Conservation (phyloP, 2,797 vertebrate genomes). For the Synanceia verrucosa region DNA sequence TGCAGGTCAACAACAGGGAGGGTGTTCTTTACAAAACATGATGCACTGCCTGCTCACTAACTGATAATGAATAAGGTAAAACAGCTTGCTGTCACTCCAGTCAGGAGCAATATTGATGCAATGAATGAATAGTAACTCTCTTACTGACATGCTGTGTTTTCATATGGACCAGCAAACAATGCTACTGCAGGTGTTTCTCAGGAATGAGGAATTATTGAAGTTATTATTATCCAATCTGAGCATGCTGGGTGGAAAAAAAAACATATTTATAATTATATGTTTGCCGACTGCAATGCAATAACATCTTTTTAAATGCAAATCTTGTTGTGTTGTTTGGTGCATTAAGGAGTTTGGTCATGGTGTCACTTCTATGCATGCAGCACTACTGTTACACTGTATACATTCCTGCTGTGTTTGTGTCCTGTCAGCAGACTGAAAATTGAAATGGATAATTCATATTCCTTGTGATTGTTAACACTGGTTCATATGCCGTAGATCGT, state of each 20-base stretch:
- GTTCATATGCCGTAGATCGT: slow-evolving; percentile 46
- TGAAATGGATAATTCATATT: slow-evolving; percentile 38
- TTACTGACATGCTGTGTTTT: slow-evolving; percentile 13
- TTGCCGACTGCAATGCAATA: slow-evolving; percentile 59
- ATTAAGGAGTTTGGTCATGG: slow-evolving; percentile 27
- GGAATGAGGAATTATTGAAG: slow-evolving; percentile 36
- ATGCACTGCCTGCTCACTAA: slow-evolving; percentile 33
- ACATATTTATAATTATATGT: slow-evolving; percentile 40
- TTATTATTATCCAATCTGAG: slow-evolving; percentile 54
- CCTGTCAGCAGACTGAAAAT: slow-evolving; percentile 31
- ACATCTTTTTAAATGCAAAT: slow-evolving; percentile 44
- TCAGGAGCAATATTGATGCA: slow-evolving; percentile 30
- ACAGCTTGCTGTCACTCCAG: slow-evolving; percentile 13
- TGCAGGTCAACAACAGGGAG: slow-evolving; percentile 40
- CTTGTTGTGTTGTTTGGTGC: slow-evolving; percentile 35
- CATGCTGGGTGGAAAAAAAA: slow-evolving; percentile 50
- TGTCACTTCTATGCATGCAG: slow-evolving; percentile 68
- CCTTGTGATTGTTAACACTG: slow-evolving; percentile 33
- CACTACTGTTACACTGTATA: slow-evolving; percentile 44
- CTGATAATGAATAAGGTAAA: slow-evolving; percentile 7
- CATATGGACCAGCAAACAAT: slow-evolving; percentile 45
- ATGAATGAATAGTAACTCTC: slow-evolving; percentile 28
- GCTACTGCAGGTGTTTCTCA: slow-evolving; percentile 52
- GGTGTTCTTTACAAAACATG: slow-evolving; percentile 30
- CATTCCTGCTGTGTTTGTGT: slow-evolving; percentile 52